phyloP scores from a whole-genome alignment of 1,140 invertebrate genomes.

The Sinonovacula constricta region DNA sequence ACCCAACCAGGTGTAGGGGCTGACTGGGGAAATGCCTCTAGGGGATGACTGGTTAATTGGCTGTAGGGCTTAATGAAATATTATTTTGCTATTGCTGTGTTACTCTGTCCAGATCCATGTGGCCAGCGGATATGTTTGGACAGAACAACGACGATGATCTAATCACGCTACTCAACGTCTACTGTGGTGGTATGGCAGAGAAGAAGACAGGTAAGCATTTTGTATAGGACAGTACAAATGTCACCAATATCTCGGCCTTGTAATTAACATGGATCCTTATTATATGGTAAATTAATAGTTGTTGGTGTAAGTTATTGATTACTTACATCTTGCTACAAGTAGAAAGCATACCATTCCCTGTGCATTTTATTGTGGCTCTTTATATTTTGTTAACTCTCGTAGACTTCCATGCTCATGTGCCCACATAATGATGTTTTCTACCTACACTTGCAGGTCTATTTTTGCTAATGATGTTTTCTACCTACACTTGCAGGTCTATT shows the following conservation, averaged over 20 bases:
- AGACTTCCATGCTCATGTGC: background rate
- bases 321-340: background rate
- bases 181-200: slow-evolving; percentile 85
- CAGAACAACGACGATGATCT: slow-evolving; percentile 82
- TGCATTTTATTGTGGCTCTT: no score
- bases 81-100: background rate
- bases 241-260: background rate
- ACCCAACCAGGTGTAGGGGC: no score
- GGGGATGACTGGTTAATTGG: no score
- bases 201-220: slow-evolving; percentile 83
- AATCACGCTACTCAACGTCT: slow-evolving; percentile 85
- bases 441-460: slow-evolving; percentile 52
- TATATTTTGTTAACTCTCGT: no score
- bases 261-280: background rate
- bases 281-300: background rate
- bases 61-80: no score
- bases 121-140: slow-evolving; percentile 82
- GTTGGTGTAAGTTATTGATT: background rate
- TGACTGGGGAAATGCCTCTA: no score
- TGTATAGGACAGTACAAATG: background rate
- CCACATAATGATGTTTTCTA: background rate
- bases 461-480: slow-evolving; percentile 54
- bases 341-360: background rate
- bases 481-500: slow-evolving; percentile 52
- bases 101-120: slow-evolving; percentile 80